Conservation (phyloP, 2,797 vertebrate species). For the Anguilla anguilla region DNA sequence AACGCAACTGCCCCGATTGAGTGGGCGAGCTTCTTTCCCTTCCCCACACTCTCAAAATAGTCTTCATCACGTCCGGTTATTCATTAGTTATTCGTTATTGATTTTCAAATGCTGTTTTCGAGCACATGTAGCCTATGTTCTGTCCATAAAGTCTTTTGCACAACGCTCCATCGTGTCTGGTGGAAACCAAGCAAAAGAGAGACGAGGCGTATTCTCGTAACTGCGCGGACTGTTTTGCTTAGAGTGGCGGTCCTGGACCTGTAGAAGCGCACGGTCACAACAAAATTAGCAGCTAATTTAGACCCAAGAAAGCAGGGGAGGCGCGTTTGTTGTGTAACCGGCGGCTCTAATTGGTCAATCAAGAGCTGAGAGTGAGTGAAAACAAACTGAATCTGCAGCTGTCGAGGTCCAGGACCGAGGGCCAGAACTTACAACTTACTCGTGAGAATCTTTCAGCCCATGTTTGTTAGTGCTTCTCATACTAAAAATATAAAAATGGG, state of each 20-base stretch:
- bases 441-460: too few species aligned
- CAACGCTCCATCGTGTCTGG: not conserved
- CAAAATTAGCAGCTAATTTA: not conserved
- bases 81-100: not conserved
- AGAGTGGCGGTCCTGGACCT: not conserved
- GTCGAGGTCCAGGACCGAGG: too few species aligned
- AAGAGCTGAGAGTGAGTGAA: not conserved
- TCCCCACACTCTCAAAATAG: not conserved
- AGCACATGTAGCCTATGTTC: not conserved
- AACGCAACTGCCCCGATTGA: not conserved
- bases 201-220: too few species aligned
- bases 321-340: not conserved
- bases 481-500: too few species aligned
- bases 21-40: not conserved
- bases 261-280: not conserved
- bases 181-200: not conserved
- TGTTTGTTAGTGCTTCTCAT: too few species aligned
- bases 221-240: too few species aligned
- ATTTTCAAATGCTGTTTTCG: not conserved
- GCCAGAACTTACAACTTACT: too few species aligned
- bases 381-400: not conserved
- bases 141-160: not conserved
- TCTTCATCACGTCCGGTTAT: not conserved
- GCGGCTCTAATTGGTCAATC: not conserved
- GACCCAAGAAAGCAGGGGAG: not conserved